Evolutionary conservation across 1,140 invertebrate species (phyloP), one percentile per base, ranked within the genome.

Genomic region (Meloidogyne exigua): DNA sequence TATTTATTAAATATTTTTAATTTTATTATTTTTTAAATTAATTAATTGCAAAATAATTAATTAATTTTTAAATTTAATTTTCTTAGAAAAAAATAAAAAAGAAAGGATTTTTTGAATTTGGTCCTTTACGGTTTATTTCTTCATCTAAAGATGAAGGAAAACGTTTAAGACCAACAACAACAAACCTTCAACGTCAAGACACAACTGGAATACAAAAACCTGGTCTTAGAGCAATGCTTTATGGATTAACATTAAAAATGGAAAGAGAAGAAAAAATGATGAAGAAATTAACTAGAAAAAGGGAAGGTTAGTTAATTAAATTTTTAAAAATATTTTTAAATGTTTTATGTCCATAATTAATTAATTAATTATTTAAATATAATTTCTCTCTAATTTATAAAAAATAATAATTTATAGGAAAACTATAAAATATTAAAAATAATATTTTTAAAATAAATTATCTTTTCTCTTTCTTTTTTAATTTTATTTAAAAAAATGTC

Each of bases 201-300:
- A 73, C 57, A 39, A 57, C 21, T 57, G 49, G 49, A 57, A 57
- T 57, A 57, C 71, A 73, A 63, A 42, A 62, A 65, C 71, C 71
- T 13, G 71, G 71, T 13, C 71, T 73, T 57, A 62, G 71, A 62
- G 71, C 71, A 32, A 78, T 78, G 77, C 67, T 78, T 26, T 78
- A 78, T 49, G 77, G 77, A 25, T 57, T 78, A 42, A 77, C 77
- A 10, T 67, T 78, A 32, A 78, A 78, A 78, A 63, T 78, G 69
- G 76, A 78, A 64, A 78, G 66, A 49, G 77, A 78, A 57, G 77
- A 78, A 42, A 78, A 78, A 39, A 25, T 78, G 21, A 65, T 69
- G 32, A 76, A 71, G 18, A 78, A 78, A 64, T 49, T 79, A 12
- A 78, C 63, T n/a, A 76, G 63, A 75, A 78, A 78, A 42, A 49